Evolutionary conservation across 2,888 invertebrate genomes (phyloP).

Genomic region (Ochropacha duplaris): DNA sequence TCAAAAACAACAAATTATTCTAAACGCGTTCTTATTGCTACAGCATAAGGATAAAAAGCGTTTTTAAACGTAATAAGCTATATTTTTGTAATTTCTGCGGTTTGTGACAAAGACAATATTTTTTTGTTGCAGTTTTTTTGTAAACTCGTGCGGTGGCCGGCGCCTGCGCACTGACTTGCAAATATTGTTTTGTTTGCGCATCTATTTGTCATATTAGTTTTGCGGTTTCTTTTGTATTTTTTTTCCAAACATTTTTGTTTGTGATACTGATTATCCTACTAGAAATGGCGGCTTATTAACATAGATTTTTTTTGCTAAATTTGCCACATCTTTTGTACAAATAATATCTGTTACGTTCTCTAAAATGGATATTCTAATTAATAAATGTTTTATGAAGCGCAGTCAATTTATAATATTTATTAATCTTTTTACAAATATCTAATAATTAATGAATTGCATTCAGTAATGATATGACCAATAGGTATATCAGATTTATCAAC

Average conservation of each 20-base stretch:
- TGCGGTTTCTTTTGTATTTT: slow-evolving; percentile 52
- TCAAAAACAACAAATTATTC: background rate
- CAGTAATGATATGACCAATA: too few relatives aligned
- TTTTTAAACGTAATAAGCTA: background rate
- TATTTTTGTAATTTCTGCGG: background rate
- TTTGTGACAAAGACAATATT: slow-evolving; percentile 4
- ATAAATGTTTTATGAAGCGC: too few relatives aligned
- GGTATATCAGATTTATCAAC: too few relatives aligned
- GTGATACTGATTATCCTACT: background rate
- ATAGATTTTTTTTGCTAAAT: background rate
- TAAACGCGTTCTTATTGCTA: slow-evolving; percentile 1
- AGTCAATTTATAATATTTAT: too few relatives aligned
- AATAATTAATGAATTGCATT: too few relatives aligned
- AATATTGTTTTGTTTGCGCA: slow-evolving; percentile 47
- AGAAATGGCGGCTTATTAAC: background rate
- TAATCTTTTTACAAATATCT: too few relatives aligned
- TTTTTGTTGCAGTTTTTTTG: slow-evolving; percentile 2
- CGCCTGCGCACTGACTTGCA: slow-evolving; percentile 57
- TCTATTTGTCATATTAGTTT: slow-evolving; percentile 57
- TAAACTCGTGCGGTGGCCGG: slow-evolving; percentile 32
- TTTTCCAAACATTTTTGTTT: slow-evolving; percentile 28
- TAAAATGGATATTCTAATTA: too few relatives aligned
- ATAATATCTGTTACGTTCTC: too few relatives aligned
- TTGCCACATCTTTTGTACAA: too few relatives aligned
- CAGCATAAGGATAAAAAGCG: background rate